phyloP scores from a whole-genome alignment of 2,888 invertebrate genomes.

The Aelia acuminata region DNA sequence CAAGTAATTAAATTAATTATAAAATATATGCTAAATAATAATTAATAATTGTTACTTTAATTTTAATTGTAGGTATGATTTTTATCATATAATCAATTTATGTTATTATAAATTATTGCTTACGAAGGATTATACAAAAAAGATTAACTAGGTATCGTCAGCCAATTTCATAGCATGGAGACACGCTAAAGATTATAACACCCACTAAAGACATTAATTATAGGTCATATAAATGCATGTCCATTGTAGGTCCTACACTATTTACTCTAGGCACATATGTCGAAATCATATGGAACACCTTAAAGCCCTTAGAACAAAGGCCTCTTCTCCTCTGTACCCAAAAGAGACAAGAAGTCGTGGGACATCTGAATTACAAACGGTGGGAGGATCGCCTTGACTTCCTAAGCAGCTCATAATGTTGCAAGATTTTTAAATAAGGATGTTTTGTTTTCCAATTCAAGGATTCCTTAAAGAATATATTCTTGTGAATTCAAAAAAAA shows the following conservation, averaged over 20 bases:
- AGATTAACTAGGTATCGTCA: too few species aligned
- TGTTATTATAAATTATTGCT: too few species aligned
- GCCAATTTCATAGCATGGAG: too few species aligned
- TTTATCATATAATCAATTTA: too few species aligned
- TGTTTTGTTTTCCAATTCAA: neutral
- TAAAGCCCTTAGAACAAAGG: neutral
- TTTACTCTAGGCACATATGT: neutral
- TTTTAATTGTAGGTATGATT: too few species aligned
- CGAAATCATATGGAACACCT: neutral
- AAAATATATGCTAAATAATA: too few species aligned
- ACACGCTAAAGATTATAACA: too few species aligned
- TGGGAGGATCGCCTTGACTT: constrained; percentile 20
- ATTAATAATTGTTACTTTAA: too few species aligned
- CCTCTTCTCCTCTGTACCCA: neutral
- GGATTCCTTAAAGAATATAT: neutral
- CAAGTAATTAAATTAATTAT: too few species aligned
- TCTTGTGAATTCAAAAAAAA: neutral
- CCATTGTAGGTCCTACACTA: neutral
- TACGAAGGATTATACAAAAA: too few species aligned
- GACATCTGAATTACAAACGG: constrained; percentile 5
- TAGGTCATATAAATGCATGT: too few species aligned
- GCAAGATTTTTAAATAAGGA: constrained; percentile 23
- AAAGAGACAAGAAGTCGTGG: neutral
- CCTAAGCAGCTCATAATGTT: constrained; percentile 18
- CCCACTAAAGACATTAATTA: too few species aligned